Percentiles rank a stretch among this genome's conserved stretches.
Conservation (phyloP, 2,113 vertebrate genomes). For the Rhinopomastus cyanomelas region DNA sequence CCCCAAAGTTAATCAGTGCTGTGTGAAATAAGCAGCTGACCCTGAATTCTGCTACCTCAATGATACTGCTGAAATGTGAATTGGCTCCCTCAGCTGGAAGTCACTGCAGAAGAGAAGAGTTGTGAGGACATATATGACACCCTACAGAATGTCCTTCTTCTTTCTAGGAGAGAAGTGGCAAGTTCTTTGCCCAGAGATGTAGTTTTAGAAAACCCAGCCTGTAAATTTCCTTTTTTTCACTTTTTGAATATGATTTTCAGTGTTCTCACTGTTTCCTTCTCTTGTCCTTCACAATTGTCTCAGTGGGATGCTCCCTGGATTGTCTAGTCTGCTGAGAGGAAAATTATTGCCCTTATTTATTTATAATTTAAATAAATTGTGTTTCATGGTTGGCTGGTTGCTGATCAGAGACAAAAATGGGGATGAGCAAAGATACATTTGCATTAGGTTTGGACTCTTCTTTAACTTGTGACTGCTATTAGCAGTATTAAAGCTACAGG, state of each 20-base stretch:
- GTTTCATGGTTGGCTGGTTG: background rate
- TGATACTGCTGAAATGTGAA: background rate
- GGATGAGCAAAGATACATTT: background rate
- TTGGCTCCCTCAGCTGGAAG: background rate
- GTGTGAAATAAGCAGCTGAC: background rate
- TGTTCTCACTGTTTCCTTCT: background rate
- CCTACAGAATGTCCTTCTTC: background rate
- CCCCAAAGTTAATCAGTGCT: background rate
- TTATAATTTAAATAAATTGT: background rate
- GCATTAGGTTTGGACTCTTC: background rate
- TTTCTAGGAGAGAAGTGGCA: background rate
- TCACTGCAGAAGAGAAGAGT: background rate
- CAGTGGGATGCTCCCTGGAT: background rate
- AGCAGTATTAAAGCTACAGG: background rate
- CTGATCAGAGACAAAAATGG: background rate
- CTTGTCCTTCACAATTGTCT: background rate
- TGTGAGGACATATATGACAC: background rate
- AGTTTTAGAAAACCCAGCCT: background rate
- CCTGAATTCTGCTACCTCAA: background rate
- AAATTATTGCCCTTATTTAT: background rate
- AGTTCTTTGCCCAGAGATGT: background rate
- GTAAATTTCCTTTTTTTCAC: background rate
- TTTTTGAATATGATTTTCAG: background rate
- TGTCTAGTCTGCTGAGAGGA: background rate
- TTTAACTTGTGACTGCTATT: background rate